Base-by-base conservation (phyloP, 2,888 invertebrate genomes). In the Pinctada fucata region DNA sequence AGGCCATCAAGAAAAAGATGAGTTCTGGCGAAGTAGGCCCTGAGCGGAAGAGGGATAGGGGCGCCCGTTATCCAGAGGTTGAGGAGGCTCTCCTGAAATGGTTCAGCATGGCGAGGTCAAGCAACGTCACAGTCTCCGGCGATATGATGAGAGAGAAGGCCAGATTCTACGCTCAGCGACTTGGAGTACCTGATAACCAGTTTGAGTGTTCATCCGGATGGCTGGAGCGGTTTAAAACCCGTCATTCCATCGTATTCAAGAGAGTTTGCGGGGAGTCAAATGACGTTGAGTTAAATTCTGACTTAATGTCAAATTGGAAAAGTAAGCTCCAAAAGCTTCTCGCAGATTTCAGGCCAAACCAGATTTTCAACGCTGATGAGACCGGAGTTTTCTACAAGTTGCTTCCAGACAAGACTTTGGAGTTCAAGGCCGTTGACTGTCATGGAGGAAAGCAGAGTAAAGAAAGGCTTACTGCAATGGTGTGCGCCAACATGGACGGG, bases 351-450 rank as follows among this genome's bases (percentile, higher is more conserved):
- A 5, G 4, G 0, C 81, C 84, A 8, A 45, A 67, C 6, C 79
- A 85, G 65, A 81, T 84, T 45, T 84, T 67, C 75, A 83, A 85
- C 64, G 76, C 81, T 6, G 85, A 86, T 71, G 85, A 86, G 70
- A 85, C 81, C 3, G 84, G 79, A 13, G n/a, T 70, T n/a, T 70
- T 70, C 50, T 70, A 6, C 71, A 51, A 3, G 13, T 48, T 75
- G 48, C 3, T 52, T 8, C 52, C 52, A 50, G 67, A 75, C 2
- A 74, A 66, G 66, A 81, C 84, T 2, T 72, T 83, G 0, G 79
- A 80, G 47, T 74, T 83, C 16, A 84, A 84, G 48, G 75, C 75
- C 31, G 82, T 81, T 3, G 64, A 64, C 4, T 83, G 87, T 74
- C 50, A 72, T 8, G 85, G 85, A 16, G 83, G 83, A 10, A 85